Conservation (phyloP, 37 sponge, comb jelly and placozoan species). For the Oopsacas minuta region DNA sequence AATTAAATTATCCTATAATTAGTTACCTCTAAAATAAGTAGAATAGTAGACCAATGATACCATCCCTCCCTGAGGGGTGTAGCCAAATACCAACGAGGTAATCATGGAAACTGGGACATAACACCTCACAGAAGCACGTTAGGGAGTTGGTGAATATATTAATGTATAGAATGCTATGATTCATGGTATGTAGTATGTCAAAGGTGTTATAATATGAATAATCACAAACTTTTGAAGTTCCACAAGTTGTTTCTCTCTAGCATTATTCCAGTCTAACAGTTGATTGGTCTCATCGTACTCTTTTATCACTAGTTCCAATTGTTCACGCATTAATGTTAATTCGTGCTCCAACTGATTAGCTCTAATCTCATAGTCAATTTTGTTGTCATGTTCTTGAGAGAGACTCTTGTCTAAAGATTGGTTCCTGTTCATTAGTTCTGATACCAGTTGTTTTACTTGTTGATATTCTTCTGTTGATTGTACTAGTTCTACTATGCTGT, state of each 20-base stretch:
- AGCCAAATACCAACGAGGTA: too few species aligned
- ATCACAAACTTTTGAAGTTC: neutral
- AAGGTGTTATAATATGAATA: too few species aligned
- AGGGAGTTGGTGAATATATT: too few species aligned
- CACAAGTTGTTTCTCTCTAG: neutral
- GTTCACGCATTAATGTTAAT: neutral
- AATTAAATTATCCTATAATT: too few species aligned
- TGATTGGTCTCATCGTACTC: neutral
- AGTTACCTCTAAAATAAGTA: too few species aligned
- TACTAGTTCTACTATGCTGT: neutral
- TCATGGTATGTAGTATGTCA: too few species aligned
- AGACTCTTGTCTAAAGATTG: neutral
- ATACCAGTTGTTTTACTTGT: neutral
- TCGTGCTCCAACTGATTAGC: conserved; percentile 7
- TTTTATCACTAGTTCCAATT: neutral
- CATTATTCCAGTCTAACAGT: neutral
- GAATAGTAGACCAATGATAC: too few species aligned
- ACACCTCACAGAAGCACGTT: too few species aligned
- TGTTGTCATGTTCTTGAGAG: neutral
- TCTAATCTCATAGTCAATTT: neutral
- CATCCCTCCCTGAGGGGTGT: too few species aligned
- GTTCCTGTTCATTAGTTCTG: neutral
- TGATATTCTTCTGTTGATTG: neutral
- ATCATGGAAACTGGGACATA: too few species aligned
- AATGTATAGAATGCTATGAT: too few species aligned